Evolutionary conservation across 2,113 vertebrate genomes (phyloP).

Genomic region (Odontesthes bonariensis): DNA sequence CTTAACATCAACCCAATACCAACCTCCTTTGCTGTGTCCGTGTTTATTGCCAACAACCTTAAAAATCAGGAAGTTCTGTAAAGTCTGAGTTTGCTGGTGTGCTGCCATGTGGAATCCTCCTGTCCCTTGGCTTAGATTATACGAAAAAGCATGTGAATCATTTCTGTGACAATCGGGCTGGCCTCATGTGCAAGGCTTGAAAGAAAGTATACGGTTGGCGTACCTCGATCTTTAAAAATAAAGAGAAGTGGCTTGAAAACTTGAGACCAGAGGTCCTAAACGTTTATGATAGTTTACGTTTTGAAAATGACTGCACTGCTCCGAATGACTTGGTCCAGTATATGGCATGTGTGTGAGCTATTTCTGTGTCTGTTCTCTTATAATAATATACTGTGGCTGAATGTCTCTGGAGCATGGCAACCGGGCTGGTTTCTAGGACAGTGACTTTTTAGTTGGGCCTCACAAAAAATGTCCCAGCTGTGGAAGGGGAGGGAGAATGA

Average conservation of each 20-base stretch:
- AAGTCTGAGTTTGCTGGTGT: no score
- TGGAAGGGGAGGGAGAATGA: slow-evolving; percentile 28
- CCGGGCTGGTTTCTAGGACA: slow-evolving; percentile 26
- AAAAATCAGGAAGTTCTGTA: no score
- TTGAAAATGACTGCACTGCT: slow-evolving; percentile 72
- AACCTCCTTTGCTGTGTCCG: no score
- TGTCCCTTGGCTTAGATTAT: no score
- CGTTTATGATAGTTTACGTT: slow-evolving; percentile 80
- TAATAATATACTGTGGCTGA: slow-evolving; percentile 73
- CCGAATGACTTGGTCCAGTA: slow-evolving; percentile 54
- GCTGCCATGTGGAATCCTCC: no score
- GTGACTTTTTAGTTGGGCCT: slow-evolving; percentile 52
- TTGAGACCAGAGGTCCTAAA: slow-evolving; percentile 49
- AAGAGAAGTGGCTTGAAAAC: slow-evolving; percentile 64
- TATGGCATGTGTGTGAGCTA: slow-evolving; percentile 62
- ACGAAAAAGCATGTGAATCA: no score
- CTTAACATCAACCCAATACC: no score
- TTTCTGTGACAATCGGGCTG: no score
- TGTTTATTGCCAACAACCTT: no score
- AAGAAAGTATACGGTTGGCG: background rate
- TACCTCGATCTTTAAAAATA: slow-evolving; percentile 80
- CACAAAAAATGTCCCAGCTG: slow-evolving; percentile 60
- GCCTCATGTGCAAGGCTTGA: no score
- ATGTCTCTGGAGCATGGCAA: slow-evolving; percentile 50
- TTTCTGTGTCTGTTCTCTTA: slow-evolving; percentile 70